Base-by-base conservation (phyloP, 1,140 invertebrate species). In the Temnothorax longispinosus region DNA sequence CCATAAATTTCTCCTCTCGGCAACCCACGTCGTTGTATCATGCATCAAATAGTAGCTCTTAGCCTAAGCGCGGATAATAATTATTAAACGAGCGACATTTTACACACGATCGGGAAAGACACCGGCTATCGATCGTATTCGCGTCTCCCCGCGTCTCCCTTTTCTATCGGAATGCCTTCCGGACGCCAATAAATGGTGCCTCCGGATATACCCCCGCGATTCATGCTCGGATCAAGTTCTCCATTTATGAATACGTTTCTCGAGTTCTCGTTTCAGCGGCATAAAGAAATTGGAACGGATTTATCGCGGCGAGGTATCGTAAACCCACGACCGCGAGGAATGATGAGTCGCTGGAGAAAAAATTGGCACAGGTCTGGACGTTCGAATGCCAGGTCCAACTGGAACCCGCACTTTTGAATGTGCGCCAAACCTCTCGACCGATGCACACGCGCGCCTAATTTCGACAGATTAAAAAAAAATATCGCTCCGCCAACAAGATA, bases 41-140 rank as follows among this genome's bases (percentile, higher is more conserved):
- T 74, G 69, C 80, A 47, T 84, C 54, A 75, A 84, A 84, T 8
- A 38, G 69, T 50, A 84, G 80, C 80, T 75, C 27, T 84, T 50
- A 72, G 21, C 32, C 27, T 35, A 72, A 60, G 54, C 50, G 67
- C 18, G 10, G 27, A 10, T 52, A 38, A 84, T 82, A 72, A 82
- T 84, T 74, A 84, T 84, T 72, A 35, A 60, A 62, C 54, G 27
- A 38, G 27, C 32, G 41, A 62, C 13, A 41, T 27, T 74, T 44
- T 69, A 11, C 56, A 56, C 56, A 35, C 15, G 65, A 82, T 35
- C 67, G 67, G 44, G 18, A 67, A 13, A n/a, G 38, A 32, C 56
- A 35, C 18, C 11, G 21, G 21, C 4, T 72, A 72, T 72, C 52
- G 78, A 82, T 82, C 80, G 67, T 21, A 8, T 13, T 41, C 64